Percentiles rank a stretch among this genome's conserved stretches.
These are phyloP conservation scores for Tetranychus urticae DNA, from an alignment of 1,140 invertebrate genomes.

Conservation along the genomic window DNA sequence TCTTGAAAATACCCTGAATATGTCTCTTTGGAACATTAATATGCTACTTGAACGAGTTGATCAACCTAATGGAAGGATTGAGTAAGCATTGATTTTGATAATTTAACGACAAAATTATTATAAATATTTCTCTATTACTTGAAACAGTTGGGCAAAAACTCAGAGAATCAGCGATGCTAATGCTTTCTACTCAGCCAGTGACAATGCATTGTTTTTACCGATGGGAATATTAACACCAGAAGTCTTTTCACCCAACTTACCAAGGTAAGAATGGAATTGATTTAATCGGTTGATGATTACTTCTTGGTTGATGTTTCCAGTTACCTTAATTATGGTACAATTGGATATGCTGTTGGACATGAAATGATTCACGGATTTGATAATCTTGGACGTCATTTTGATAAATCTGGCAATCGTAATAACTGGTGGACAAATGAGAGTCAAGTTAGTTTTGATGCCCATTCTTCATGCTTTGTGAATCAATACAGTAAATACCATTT, in stretches of 20 bases:
- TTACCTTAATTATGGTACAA: slow-evolving; percentile 32
- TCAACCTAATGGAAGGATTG: not conserved
- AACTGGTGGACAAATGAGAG: slow-evolving; percentile 17
- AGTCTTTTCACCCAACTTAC: slow-evolving; percentile 56
- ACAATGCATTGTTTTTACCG: slow-evolving; percentile 66
- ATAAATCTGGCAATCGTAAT: slow-evolving; percentile 25
- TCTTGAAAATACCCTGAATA: not conserved
- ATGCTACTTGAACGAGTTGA: not conserved
- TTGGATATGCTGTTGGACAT: slow-evolving; percentile 16
- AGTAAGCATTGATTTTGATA: not conserved
- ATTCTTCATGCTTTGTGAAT: slow-evolving; percentile 6
- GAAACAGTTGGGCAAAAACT: slow-evolving; percentile 22
- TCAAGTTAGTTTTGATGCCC: not conserved
- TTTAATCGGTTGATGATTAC: not conserved
- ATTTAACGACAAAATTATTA: too few species aligned
- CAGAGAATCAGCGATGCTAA: slow-evolving; percentile 51
- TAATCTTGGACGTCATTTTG: slow-evolving; percentile 24
- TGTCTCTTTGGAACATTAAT: not conserved
- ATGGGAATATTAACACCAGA: slow-evolving; percentile 71
- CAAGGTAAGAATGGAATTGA: slow-evolving; percentile 27
- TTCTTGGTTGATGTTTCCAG: not conserved
- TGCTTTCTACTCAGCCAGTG: slow-evolving; percentile 53
- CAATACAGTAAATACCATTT: slow-evolving; percentile 6
- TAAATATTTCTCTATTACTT: not conserved
- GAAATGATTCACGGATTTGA: slow-evolving; percentile 27